These are phyloP conservation scores for Catocala sponsa DNA, from an alignment of 2,888 invertebrate genomes.

Conservation along the genomic window DNA sequence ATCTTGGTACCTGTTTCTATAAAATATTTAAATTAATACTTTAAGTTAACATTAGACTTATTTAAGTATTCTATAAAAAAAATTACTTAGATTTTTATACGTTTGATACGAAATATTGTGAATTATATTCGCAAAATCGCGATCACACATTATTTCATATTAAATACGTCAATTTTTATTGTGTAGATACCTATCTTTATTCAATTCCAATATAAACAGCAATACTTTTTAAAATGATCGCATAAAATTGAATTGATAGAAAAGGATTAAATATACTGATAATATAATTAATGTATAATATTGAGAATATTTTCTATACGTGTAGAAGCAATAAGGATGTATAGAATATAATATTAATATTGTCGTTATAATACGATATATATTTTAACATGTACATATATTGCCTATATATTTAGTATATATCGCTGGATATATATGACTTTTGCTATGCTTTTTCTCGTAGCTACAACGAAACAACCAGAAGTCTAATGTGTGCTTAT, in stretches of 20 bases:
- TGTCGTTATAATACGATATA: constrained; percentile 8
- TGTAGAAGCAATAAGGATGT: constrained; percentile 38
- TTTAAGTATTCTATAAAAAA: constrained; percentile 29
- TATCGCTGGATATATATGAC: too few species aligned
- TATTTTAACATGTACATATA: not conserved
- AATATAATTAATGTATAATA: not conserved
- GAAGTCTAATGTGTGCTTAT: too few species aligned
- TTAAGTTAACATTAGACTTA: constrained; percentile 26
- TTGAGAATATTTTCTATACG: constrained; percentile 15
- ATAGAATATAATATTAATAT: constrained; percentile 15
- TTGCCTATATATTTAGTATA: too few species aligned
- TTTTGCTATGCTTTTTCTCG: too few species aligned
- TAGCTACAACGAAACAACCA: too few species aligned
- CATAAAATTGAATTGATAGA: constrained; percentile 38
- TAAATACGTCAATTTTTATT: constrained; percentile 1
- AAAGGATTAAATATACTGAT: constrained; percentile 38
- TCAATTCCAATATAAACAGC: constrained; percentile 7
- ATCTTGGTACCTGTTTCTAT: constrained; percentile 55
- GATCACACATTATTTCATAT: constrained; percentile 20
- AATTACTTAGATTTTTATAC: constrained; percentile 26
- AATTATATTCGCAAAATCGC: constrained; percentile 18
- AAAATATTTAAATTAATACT: constrained; percentile 35
- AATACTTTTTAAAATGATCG: constrained; percentile 14
- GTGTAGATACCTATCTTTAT: not conserved
- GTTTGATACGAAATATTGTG: constrained; percentile 23